Percentiles rank a stretch among this genome's conserved stretches.
These are phyloP conservation scores for Nesogale talazaci DNA, from an alignment of 2,113 vertebrate species.

Conservation along the genomic window DNA sequence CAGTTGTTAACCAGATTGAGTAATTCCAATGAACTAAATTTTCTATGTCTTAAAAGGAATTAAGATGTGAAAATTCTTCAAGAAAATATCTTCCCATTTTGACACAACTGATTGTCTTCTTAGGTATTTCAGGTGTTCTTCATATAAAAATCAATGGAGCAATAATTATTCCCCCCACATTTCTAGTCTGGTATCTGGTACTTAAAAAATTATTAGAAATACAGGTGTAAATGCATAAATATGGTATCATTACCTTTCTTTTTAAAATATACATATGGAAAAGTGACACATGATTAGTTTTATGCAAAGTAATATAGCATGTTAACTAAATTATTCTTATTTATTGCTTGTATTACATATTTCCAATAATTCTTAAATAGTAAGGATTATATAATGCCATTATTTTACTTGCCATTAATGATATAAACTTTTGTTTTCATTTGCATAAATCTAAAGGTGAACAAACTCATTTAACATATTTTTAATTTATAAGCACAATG, in stretches of 20 bases:
- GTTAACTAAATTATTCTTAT: neutral
- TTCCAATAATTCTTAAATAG: constrained; percentile 18
- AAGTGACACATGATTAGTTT: neutral
- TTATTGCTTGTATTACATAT: neutral
- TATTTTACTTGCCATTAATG: constrained; percentile 34
- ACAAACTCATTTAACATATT: neutral
- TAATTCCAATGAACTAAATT: neutral
- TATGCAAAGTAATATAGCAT: neutral
- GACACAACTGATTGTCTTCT: neutral
- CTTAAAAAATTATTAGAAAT: constrained; percentile 17
- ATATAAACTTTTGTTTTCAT: neutral
- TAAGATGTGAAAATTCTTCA: neutral
- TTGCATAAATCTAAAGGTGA: neutral
- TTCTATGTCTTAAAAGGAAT: neutral
- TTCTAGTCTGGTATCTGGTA: neutral
- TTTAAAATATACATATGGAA: neutral
- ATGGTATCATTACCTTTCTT: neutral
- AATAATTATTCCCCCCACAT: neutral
- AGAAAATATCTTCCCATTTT: neutral
- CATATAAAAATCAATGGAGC: neutral
- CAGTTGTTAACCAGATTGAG: neutral
- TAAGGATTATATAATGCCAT: neutral
- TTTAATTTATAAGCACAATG: neutral
- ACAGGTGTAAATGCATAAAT: neutral
- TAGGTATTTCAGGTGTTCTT: neutral